Conservation (phyloP, 2,888 invertebrate genomes). For the Acanthosepion lycidas region DNA sequence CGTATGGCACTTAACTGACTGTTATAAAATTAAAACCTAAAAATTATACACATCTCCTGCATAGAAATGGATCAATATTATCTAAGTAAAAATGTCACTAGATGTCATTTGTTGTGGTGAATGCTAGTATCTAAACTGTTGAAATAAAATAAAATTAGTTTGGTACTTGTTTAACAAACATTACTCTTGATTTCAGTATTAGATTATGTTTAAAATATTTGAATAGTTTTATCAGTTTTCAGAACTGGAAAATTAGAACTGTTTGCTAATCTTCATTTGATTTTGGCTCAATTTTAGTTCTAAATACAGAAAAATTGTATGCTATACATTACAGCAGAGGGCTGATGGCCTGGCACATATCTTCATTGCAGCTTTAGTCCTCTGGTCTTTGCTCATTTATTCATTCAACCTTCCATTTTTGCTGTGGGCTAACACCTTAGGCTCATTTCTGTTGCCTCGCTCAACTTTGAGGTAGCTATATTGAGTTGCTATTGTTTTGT, state of each 20-base stretch:
- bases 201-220: no score
- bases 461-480: background rate
- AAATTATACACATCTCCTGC: no score
- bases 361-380: conserved; percentile 8
- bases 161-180: background rate
- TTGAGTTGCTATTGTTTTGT: background rate
- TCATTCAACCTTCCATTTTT: background rate
- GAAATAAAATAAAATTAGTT: background rate
- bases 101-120: no score
- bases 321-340: background rate
- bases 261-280: background rate
- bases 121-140: background rate
- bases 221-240: background rate
- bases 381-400: conserved; percentile 12
- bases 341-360: conserved; percentile 33
- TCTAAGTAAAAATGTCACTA: no score
- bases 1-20: no score
- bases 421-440: background rate
- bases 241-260: background rate
- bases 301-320: background rate
- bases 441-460: background rate
- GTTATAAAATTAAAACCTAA: no score
- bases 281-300: background rate
- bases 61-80: no score
- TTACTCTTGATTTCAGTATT: background rate